These are phyloP conservation scores for Macrostomum cliftonense DNA, from an alignment of 2,888 invertebrate genomes.

Conservation along the genomic window DNA sequence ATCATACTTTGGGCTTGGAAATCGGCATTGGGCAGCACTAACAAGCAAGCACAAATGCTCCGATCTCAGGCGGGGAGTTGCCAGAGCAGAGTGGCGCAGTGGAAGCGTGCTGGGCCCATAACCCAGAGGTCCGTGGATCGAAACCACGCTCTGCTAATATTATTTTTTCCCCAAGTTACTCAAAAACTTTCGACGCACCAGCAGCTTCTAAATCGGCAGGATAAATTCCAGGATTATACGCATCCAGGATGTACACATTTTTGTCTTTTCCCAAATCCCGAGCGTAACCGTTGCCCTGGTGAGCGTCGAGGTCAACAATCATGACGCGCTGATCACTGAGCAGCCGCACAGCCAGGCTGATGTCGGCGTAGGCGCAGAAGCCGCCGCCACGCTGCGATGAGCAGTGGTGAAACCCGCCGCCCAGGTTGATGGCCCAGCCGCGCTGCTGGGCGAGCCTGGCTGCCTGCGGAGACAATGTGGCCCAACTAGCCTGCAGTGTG, in stretches of 20 bases:
- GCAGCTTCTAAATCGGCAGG: conserved; percentile 58
- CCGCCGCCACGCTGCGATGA: conserved; percentile 56
- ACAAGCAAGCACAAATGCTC: no score
- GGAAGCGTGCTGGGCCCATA: no score
- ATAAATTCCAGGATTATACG: conserved; percentile 62
- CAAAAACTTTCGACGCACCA: no score
- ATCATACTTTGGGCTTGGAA: no score
- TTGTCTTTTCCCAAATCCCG: conserved; percentile 53
- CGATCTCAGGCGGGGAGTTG: no score
- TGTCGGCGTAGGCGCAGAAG: conserved; percentile 75
- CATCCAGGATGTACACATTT: conserved; percentile 66
- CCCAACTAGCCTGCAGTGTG: no score
- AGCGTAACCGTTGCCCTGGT: conserved; percentile 77
- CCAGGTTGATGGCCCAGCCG: conserved; percentile 73
- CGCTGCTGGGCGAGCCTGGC: conserved; percentile 60
- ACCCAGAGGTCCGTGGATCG: no score
- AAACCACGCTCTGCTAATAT: no score
- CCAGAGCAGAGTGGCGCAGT: no score
- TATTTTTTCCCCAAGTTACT: no score
- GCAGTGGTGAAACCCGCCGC: conserved; percentile 79
- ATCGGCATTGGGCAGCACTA: no score
- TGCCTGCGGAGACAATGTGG: conserved; percentile 45
- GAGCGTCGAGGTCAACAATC: conserved; percentile 77
- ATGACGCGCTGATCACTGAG: conserved; percentile 43
- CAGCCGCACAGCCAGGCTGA: conserved; percentile 55